Evolutionary conservation across 2,888 invertebrate species (phyloP), one percentile per base, ranked within the genome.

Genomic region (Cremastinae sp.): DNA sequence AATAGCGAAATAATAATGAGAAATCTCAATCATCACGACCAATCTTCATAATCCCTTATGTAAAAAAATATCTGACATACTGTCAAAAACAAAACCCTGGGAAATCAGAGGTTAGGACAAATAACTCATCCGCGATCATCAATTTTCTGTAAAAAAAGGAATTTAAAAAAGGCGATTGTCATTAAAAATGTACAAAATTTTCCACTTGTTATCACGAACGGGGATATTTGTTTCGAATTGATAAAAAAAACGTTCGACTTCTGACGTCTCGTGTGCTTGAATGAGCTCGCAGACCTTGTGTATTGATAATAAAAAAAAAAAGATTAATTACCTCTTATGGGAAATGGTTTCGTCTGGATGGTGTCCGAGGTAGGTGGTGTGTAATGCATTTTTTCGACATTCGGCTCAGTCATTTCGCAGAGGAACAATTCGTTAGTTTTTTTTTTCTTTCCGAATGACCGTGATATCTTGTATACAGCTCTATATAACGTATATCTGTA

Each of bases 321-420:
- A 65, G 28, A 68, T n/a, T 79, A 79, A 90, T 90, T 91, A 95
- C 95, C 95, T 92, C 96, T 92, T 82, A 96, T 94, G 35, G 96
- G 96, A 90, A 96, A 96, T 75, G 96, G 96, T 91, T 96, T 96
- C 49, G 96, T 96, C 92, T 95, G 95, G 62, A 96, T 95, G 53
- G 96, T 96, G 88, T 96, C 96, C 74, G 95, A 93, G 8, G 95
- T 95, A 61, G 96, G 95, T 74, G 95, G 95, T 86, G 88, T 88
- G 78, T 88, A 89, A 77, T 88, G 89, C 87, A 86, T 88, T 41
- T 76, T 73, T 73, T 88, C 86, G 74, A 64, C 74, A 49, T 70
- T 74, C 20, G 78, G 56, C 71, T 83, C 81, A 73, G 78, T 82
- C 83, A 83, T 83, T 66, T 76, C 79, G 71, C 18, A 18, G 45